Evolutionary conservation across 1,140 invertebrate genomes (phyloP).

Genomic region (Ectropis grisescens): DNA sequence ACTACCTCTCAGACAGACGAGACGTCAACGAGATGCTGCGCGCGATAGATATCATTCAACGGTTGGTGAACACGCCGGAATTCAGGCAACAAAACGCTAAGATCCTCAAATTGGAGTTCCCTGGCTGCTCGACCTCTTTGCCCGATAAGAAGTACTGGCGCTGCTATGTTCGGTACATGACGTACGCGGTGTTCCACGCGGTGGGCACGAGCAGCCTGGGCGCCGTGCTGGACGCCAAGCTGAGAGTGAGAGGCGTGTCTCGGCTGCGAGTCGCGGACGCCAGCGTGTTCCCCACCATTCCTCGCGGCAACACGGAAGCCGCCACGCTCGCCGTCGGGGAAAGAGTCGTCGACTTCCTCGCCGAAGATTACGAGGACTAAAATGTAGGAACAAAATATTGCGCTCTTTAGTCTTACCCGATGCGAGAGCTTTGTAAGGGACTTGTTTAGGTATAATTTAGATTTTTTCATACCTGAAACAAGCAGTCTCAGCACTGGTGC

Average conservation of each 20-base stretch:
- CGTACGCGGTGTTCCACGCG: slow-evolving; percentile 61
- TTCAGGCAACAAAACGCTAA: slow-evolving; percentile 60
- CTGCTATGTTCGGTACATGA: slow-evolving; percentile 53
- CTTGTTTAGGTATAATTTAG: no score
- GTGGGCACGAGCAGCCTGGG: slow-evolving; percentile 32
- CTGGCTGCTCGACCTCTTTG: slow-evolving; percentile 13
- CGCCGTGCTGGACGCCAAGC: slow-evolving; percentile 21
- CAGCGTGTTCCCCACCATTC: slow-evolving; percentile 42
- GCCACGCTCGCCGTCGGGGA: slow-evolving; percentile 63
- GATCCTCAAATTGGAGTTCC: slow-evolving; percentile 14
- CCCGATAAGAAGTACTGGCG: slow-evolving; percentile 43
- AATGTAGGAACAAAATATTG: no score
- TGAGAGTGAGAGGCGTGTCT: slow-evolving; percentile 49
- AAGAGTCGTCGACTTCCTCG: slow-evolving; percentile 73
- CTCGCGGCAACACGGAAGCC: slow-evolving; percentile 50
- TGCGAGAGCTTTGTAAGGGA: no score
- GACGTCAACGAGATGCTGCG: slow-evolving; percentile 74
- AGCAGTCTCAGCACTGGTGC: no score
- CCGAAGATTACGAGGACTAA: no score
- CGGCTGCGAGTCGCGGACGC: slow-evolving; percentile 61
- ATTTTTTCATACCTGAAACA: no score
- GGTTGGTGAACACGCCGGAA: slow-evolving; percentile 70
- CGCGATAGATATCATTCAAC: slow-evolving; percentile 69
- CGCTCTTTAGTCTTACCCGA: no score
- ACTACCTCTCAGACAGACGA: slow-evolving; percentile 76